These are phyloP conservation scores for Pygoscelis adeliae DNA, from an alignment of 2,113 vertebrate genomes.

Conservation along the genomic window DNA sequence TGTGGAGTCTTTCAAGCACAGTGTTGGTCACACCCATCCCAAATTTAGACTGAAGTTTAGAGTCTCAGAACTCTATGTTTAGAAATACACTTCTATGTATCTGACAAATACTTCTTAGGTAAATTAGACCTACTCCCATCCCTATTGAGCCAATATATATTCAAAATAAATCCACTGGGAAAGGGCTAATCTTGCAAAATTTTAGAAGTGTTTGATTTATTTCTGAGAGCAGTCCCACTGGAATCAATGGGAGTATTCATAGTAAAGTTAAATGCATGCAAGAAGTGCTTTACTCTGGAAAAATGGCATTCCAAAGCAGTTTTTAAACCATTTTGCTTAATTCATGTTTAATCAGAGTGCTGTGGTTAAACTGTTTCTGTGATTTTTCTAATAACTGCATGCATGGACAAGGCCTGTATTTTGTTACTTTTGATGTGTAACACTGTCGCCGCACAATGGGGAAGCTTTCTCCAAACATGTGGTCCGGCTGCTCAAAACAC, in stretches of 20 bases:
- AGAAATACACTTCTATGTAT: neutral
- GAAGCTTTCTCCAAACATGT: neutral
- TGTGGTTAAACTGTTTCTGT: neutral
- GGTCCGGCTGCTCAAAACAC: neutral
- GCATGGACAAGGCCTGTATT: neutral
- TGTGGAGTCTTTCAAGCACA: neutral
- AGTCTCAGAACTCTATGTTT: neutral
- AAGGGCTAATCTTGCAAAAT: neutral
- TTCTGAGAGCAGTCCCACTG: neutral
- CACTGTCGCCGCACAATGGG: accelerated
- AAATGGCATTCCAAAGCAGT: neutral
- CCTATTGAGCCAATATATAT: neutral
- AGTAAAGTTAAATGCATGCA: neutral
- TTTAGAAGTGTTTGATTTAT: neutral
- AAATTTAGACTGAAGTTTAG: neutral
- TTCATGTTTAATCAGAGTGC: neutral
- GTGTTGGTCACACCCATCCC: neutral
- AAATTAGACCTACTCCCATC: neutral
- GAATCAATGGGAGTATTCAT: conserved; percentile 27
- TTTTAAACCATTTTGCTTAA: conserved; percentile 25
- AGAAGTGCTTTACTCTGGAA: neutral
- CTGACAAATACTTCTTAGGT: neutral
- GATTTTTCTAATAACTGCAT: neutral
- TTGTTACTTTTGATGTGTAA: neutral
- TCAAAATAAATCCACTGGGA: neutral